Conservation (phyloP, 2,797 vertebrate species). For the Hippopotamyrus pictus region DNA sequence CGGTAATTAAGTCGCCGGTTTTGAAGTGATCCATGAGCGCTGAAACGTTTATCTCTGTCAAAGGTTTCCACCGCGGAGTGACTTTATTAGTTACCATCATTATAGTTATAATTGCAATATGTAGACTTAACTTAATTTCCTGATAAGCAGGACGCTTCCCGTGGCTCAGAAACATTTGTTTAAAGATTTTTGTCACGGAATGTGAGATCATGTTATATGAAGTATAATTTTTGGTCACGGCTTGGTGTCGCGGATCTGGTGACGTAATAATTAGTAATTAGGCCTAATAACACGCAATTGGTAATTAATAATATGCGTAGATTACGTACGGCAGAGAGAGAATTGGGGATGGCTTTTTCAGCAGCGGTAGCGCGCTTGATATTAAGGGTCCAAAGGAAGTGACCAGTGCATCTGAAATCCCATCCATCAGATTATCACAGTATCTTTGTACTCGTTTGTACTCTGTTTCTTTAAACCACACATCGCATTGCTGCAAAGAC, state of each 20-base stretch:
- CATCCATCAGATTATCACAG: neutral
- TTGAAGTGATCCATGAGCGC: neutral
- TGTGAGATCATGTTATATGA: neutral
- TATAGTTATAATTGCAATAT: neutral
- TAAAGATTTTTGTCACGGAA: neutral
- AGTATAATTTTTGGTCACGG: neutral
- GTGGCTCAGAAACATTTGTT: neutral
- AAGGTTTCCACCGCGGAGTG: neutral
- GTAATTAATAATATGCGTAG: neutral
- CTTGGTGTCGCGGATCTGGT: neutral
- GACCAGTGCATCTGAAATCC: neutral
- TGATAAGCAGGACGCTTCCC: neutral
- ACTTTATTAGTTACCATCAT: neutral
- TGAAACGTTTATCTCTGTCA: constrained; percentile 8
- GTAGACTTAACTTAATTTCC: neutral
- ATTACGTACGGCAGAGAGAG: neutral
- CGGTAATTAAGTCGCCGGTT: neutral
- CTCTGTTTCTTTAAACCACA: neutral
- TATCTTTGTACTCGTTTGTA: neutral
- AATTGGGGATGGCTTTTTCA: neutral
- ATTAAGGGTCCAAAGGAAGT: neutral
- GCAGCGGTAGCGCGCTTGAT: neutral
- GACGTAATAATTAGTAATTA: neutral
- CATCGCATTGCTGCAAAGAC: neutral
- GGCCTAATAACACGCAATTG: neutral